These are phyloP conservation scores for Plemyria rubiginata DNA, from an alignment of 2,888 invertebrate genomes.

Conservation along the genomic window DNA sequence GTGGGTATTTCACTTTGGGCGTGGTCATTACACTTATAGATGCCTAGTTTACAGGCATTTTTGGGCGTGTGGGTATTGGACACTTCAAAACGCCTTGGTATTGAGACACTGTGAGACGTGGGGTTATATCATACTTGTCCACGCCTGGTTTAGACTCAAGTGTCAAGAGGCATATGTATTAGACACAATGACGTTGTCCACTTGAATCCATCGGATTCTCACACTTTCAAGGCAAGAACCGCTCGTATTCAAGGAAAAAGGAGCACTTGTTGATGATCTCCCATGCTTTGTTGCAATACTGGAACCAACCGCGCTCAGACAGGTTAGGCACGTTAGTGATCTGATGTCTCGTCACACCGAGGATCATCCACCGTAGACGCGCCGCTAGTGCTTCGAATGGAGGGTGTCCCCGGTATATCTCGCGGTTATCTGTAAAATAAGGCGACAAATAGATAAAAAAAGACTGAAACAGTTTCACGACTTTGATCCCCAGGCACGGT, in stretches of 20 bases:
- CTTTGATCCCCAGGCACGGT: no score
- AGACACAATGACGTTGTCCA: neutral
- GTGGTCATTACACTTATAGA: no score
- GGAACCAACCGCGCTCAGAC: slow-evolving; percentile 93
- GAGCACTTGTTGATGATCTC: slow-evolving; percentile 93
- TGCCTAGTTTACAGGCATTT: no score
- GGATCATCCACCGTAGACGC: slow-evolving; percentile 88
- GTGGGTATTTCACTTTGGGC: no score
- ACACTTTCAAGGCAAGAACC: slow-evolving; percentile 87
- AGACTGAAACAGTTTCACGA: no score
- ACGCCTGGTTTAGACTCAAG: neutral
- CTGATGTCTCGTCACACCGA: slow-evolving; percentile 88
- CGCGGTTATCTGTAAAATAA: slow-evolving; percentile 71
- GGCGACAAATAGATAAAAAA: neutral
- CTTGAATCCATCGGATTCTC: neutral
- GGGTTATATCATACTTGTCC: no score
- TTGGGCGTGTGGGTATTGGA: no score
- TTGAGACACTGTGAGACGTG: no score
- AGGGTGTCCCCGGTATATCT: slow-evolving; percentile 86
- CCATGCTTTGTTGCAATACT: slow-evolving; percentile 93
- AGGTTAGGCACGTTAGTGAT: slow-evolving; percentile 88
- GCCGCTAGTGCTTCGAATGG: slow-evolving; percentile 87
- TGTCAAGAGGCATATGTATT: neutral
- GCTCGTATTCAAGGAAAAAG: slow-evolving; percentile 93
- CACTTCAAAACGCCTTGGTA: no score